phyloP scores from a whole-genome alignment of 2,797 vertebrate genomes.

The Manis crassicaudata region DNA sequence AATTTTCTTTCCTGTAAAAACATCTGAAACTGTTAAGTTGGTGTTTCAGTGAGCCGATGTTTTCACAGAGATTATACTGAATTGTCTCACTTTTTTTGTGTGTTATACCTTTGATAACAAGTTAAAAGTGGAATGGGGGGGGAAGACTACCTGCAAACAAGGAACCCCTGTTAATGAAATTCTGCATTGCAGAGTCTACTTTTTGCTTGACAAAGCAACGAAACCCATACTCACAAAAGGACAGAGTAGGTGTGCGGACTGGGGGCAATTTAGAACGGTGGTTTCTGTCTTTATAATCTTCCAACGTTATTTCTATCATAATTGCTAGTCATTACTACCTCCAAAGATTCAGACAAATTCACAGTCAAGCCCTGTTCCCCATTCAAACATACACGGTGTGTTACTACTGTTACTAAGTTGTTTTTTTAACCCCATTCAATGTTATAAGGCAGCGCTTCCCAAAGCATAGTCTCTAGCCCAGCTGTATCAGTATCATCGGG shows the following conservation, averaged over 20 bases:
- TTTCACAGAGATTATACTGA: constrained; percentile 46
- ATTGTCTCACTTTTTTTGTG: constrained; percentile 55
- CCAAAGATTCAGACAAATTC: background rate
- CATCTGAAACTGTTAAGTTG: background rate
- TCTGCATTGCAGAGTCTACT: background rate
- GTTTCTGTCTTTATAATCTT: background rate
- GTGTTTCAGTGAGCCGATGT: constrained; percentile 37
- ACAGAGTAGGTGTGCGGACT: fast-evolving
- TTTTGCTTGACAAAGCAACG: background rate
- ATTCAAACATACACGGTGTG: background rate
- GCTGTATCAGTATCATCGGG: background rate
- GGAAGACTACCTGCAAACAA: background rate
- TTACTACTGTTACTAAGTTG: background rate
- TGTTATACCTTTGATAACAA: constrained; percentile 60
- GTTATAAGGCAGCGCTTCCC: background rate
- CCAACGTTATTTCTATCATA: background rate
- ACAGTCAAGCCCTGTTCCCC: background rate
- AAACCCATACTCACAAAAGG: background rate
- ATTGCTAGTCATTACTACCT: background rate
- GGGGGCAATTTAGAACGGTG: fast-evolving
- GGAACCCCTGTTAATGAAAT: background rate
- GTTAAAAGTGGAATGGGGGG: constrained; percentile 1
- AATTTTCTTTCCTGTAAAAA: constrained; percentile 68
- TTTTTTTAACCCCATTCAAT: background rate
- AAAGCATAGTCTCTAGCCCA: background rate